Evolutionary conservation across 2,888 invertebrate genomes (phyloP).

Genomic region (Scrobipalpa costella): DNA sequence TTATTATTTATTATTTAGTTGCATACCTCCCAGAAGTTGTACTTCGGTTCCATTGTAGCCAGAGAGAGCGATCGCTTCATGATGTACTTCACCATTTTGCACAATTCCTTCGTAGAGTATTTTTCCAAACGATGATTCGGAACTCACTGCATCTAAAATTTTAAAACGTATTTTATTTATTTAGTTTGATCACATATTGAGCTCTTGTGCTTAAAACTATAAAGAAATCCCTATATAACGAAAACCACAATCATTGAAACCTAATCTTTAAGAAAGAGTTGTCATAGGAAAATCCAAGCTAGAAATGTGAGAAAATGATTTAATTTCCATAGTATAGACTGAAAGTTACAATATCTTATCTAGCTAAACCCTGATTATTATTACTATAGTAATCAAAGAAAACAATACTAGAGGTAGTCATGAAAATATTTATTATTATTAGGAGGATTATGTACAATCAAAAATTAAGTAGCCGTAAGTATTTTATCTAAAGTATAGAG

Average conservation of each 20-base stretch:
- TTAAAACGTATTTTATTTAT: not conserved
- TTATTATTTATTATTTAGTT: no score
- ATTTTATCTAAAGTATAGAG: no score
- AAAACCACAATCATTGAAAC: constrained; percentile 48
- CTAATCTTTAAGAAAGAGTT: constrained; percentile 14
- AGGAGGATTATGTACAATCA: no score
- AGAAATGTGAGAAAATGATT: not conserved
- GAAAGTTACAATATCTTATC: not conserved
- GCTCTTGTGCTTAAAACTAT: not conserved
- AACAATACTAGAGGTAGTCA: no score
- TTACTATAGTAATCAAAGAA: no score
- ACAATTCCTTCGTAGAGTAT: constrained; percentile 56
- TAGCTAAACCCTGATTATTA: not conserved
- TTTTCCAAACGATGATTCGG: constrained; percentile 51
- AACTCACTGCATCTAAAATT: not conserved
- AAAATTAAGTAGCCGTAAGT: no score
- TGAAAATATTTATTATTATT: no score
- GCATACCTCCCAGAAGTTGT: constrained; percentile 57
- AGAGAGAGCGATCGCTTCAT: constrained; percentile 54
- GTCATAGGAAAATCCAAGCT: not conserved
- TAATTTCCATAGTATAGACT: not conserved
- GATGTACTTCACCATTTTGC: constrained; percentile 44
- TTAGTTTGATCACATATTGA: not conserved
- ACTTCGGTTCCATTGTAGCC: constrained; percentile 49
- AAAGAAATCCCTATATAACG: constrained; percentile 30